phyloP scores from a whole-genome alignment of 2,113 vertebrate species.

The Bubo blakistoni region DNA sequence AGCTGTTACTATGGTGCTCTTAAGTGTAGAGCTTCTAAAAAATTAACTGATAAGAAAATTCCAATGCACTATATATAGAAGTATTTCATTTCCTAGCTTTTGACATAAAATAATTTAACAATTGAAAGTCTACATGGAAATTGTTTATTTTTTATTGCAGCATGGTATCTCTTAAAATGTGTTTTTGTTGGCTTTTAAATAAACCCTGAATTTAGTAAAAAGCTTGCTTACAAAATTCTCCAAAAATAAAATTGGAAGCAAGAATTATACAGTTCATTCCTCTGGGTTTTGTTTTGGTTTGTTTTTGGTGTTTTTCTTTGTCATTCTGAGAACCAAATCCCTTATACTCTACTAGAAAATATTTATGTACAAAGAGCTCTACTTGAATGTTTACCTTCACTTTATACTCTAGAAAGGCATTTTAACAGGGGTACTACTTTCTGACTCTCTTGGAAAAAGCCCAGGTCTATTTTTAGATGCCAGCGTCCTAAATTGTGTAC shows the following conservation, averaged over 20 bases:
- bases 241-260: neutral
- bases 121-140: slow-evolving; percentile 58
- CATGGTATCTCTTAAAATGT: neutral
- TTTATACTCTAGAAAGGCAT: slow-evolving; percentile 23
- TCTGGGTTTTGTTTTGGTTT: neutral
- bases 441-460: slow-evolving; percentile 5
- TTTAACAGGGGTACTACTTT: slow-evolving; percentile 19
- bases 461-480: slow-evolving; percentile 37
- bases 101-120: slow-evolving; percentile 67
- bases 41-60: slow-evolving; percentile 68
- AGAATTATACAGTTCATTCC: neutral
- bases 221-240: neutral
- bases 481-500: slow-evolving; percentile 24
- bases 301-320: neutral
- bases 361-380: neutral
- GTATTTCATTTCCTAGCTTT: slow-evolving; percentile 71
- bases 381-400: slow-evolving; percentile 9
- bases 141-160: slow-evolving; percentile 49
- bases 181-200: slow-evolving; percentile 37
- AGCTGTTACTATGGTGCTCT: slow-evolving; percentile 74
- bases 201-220: slow-evolving; percentile 44
- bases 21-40: slow-evolving; percentile 65
- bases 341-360: neutral
- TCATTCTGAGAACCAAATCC: neutral
- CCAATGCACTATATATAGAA: slow-evolving; percentile 72